These are phyloP conservation scores for Erebia aethiops DNA, from an alignment of 2,888 invertebrate genomes.

Conservation along the genomic window DNA sequence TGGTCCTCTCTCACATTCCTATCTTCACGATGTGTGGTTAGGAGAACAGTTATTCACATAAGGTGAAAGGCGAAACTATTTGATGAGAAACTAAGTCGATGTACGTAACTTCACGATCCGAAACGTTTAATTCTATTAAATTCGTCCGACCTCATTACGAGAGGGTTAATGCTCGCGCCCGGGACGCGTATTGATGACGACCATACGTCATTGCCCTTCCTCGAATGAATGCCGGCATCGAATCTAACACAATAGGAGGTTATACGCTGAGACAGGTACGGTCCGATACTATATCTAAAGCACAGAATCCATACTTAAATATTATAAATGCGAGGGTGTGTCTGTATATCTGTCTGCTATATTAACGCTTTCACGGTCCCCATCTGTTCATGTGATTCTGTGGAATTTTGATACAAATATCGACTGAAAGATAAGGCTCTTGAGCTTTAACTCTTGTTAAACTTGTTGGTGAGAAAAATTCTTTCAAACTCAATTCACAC, in stretches of 20 bases:
- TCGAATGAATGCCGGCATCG: slow-evolving; percentile 33
- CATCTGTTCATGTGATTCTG: too few relatives aligned
- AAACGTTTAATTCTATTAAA: slow-evolving; percentile 75
- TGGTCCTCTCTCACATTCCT: not conserved
- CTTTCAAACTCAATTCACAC: too few relatives aligned
- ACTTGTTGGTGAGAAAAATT: too few relatives aligned
- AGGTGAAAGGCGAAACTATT: slow-evolving; percentile 8
- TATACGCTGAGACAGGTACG: slow-evolving; percentile 27
- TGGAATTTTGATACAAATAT: too few relatives aligned
- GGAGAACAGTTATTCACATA: not conserved
- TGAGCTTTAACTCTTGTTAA: too few relatives aligned
- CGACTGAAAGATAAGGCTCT: too few relatives aligned
- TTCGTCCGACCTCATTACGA: slow-evolving; percentile 70
- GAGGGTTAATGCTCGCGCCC: slow-evolving; percentile 67
- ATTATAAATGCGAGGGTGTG: too few relatives aligned
- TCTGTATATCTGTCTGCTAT: too few relatives aligned
- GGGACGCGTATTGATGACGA: slow-evolving; percentile 71
- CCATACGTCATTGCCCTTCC: slow-evolving; percentile 69
- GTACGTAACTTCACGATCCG: slow-evolving; percentile 25
- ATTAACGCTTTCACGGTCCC: too few relatives aligned
- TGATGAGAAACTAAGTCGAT: slow-evolving; percentile 22
- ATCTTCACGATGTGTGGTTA: not conserved
- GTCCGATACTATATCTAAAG: slow-evolving; percentile 5
- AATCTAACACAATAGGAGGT: slow-evolving; percentile 35
- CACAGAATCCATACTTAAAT: not conserved